phyloP scores from a whole-genome alignment of 2,797 vertebrate genomes.

The Petrocephalus sullivani region DNA sequence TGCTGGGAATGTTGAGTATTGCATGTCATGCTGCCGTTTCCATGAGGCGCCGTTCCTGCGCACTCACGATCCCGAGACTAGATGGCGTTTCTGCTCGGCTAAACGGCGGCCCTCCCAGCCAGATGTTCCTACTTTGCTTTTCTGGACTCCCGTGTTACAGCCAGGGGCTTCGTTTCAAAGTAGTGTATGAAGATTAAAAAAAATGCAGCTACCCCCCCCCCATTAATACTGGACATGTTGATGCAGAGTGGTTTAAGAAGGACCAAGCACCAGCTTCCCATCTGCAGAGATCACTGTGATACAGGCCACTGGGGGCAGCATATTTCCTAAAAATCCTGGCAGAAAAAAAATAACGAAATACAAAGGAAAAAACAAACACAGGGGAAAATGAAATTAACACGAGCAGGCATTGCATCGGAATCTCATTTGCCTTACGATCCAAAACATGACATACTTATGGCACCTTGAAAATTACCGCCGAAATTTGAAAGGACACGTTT shows the following conservation, averaged over 20 bases:
- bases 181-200: constrained; percentile 37
- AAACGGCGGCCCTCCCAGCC: constrained; percentile 40
- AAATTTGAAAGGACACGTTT: constrained; percentile 29
- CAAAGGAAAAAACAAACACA: neutral
- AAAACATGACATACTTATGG: constrained; percentile 29
- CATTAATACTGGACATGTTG: constrained; percentile 26
- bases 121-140: constrained; percentile 49
- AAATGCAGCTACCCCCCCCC: constrained; percentile 26
- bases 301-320: neutral
- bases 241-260: constrained; percentile 1
- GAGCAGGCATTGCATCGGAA: constrained; percentile 3
- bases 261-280: constrained; percentile 14
- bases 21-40: neutral
- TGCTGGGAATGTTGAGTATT: neutral
- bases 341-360: neutral
- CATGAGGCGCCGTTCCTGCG: neutral
- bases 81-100: neutral
- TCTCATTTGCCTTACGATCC: constrained; percentile 24
- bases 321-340: neutral
- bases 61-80: neutral
- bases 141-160: constrained; percentile 43
- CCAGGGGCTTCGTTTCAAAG: constrained; percentile 31
- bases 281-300: neutral
- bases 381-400: constrained; percentile 2
- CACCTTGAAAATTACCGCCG: constrained; percentile 21